Evolutionary conservation across 2,797 vertebrate genomes (phyloP), one percentile per base, ranked within the genome.

Genomic region (Leptoclinus maculatus): DNA sequence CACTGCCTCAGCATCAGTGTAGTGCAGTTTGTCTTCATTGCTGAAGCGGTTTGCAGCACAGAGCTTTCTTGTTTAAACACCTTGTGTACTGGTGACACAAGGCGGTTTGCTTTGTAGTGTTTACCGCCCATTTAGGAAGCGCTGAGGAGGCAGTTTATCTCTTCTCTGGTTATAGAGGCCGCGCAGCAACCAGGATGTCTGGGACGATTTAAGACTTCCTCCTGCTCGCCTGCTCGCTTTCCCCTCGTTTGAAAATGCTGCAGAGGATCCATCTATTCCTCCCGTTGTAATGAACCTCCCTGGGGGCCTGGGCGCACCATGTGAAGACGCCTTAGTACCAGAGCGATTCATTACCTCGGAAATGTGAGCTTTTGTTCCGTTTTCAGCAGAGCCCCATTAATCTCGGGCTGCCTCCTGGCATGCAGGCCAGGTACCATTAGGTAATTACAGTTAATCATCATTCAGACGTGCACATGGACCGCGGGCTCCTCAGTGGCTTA

Each of bases 361-460:
- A 90, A 91, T 87, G 87, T 85, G 90, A 91, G 92, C 90, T 91
- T 93, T 93, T 92, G 91, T 94, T 92, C 92, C 75, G 76, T 92
- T 92, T 92, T 85, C 89, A 86, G 90, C 85, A 36, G 79, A 91
- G 83, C 58, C 72, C 86, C 91, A 91, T 94, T 93, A 89, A 93
- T 93, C 91, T 90, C 57, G 72, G 73, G 83, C 84, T 87, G 88
- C 87, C 90, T 91, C 84, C 91, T 91, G 91, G 90, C 87, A 89
- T 76, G 87, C 85, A 79, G 88, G 80, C 90, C 91, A 90, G 92
- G 91, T 91, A 91, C 80, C 77, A 90, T 87, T 77, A 89, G 90
- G 90, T 93, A 91, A 93, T 93, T 93, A 92, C 89, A 92, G 88
- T 91, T 93, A 86, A 93, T 92, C 93, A 93, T 92, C 89, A 89